A percentile compares a stretch with the other conserved stretches of the same genome.
Conservation (phyloP, 2,113 vertebrate species). For the Riparia riparia region DNA sequence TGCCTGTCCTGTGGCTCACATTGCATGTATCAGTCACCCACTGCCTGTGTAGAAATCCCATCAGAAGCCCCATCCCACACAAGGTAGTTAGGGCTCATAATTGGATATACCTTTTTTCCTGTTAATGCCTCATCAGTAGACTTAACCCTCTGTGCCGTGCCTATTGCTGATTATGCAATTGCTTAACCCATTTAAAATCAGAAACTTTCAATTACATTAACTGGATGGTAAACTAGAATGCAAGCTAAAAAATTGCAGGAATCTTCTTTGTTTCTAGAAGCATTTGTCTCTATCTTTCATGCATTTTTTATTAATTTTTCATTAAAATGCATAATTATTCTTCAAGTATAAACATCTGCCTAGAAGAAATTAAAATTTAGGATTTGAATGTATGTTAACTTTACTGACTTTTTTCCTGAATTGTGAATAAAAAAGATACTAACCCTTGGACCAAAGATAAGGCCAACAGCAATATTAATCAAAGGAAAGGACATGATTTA, state of each 20-base stretch:
- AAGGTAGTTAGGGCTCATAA: background rate
- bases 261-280: background rate
- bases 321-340: background rate
- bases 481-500: background rate
- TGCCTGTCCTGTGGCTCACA: background rate
- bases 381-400: background rate
- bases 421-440: background rate
- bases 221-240: background rate
- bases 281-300: background rate
- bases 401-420: background rate
- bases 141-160: background rate
- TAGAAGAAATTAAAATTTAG: background rate
- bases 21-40: background rate
- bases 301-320: background rate
- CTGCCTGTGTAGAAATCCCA: background rate
- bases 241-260: background rate
- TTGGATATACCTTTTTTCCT: rapidly evolving
- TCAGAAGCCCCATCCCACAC: background rate
- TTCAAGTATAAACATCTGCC: background rate
- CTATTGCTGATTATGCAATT: background rate
- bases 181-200: background rate
- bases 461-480: background rate
- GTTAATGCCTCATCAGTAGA: background rate
- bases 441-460: background rate
- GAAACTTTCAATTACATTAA: background rate